phyloP scores from a whole-genome alignment of 2,888 invertebrate species.

The Nezara viridula region DNA sequence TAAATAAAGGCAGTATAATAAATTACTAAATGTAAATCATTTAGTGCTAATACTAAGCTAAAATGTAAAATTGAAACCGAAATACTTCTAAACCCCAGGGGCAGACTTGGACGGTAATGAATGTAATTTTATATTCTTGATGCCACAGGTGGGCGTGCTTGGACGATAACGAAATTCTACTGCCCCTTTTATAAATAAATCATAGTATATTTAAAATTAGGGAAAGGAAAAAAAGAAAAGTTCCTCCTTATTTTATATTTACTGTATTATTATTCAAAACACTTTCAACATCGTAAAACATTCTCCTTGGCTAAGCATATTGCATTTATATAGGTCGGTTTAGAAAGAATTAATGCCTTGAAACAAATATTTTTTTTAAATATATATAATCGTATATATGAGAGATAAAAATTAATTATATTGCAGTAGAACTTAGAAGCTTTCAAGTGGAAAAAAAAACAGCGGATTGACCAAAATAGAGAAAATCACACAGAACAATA shows the following conservation, averaged over 20 bases:
- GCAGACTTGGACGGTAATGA: neutral
- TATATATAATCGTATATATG: too few species aligned
- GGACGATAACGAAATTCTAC: neutral
- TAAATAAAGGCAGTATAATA: neutral
- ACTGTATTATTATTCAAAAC: constrained; percentile 19
- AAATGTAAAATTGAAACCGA: neutral
- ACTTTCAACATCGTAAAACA: neutral
- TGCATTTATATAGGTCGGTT: neutral
- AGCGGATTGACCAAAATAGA: too few species aligned
- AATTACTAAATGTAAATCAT: neutral
- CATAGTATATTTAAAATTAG: neutral
- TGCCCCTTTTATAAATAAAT: constrained; percentile 35
- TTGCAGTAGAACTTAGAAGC: too few species aligned
- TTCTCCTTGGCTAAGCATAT: neutral
- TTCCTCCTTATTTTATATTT: neutral
- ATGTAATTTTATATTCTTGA: constrained; percentile 42
- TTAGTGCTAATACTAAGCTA: neutral
- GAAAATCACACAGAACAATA: too few species aligned
- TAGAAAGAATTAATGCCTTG: neutral
- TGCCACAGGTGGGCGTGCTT: constrained; percentile 34
- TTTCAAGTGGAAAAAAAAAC: too few species aligned
- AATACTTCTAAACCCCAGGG: neutral
- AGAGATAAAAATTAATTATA: too few species aligned
- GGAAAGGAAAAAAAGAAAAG: neutral
- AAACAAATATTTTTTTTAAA: too few species aligned